Evolutionary conservation across 1,140 invertebrate genomes (phyloP).

Genomic region (Andrena cerasifolii): DNA sequence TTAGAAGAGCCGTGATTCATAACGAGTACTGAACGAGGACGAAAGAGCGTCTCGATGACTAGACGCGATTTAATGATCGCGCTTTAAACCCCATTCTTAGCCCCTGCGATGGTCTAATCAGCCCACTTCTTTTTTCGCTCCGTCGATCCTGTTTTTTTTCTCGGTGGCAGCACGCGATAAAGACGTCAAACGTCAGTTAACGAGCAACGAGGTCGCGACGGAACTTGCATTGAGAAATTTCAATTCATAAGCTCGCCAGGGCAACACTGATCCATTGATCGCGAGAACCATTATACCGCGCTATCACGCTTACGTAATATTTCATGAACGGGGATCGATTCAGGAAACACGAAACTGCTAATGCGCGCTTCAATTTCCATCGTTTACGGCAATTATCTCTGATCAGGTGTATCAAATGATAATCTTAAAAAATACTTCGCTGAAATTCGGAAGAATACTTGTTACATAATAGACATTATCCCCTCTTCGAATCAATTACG

Average conservation of each 20-base stretch:
- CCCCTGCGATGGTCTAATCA: constrained; percentile 48
- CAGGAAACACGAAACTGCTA: background rate
- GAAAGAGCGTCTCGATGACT: constrained; percentile 12
- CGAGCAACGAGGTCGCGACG: constrained; percentile 43
- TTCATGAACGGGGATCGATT: constrained; percentile 22
- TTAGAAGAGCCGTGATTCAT: background rate
- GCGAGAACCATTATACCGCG: constrained; percentile 22
- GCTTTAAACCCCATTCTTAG: constrained; percentile 38
- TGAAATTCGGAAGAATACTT: background rate
- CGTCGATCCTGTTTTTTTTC: constrained; percentile 8
- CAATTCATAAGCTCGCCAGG: constrained; percentile 52
- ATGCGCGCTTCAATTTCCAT: background rate
- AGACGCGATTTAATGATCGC: constrained; percentile 44
- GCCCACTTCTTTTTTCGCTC: constrained; percentile 12
- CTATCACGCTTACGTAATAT: constrained; percentile 46
- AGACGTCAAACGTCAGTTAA: constrained; percentile 52
- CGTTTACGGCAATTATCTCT: background rate
- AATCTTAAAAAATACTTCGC: background rate
- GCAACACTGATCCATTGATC: constrained; percentile 56
- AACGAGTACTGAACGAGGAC: constrained; percentile 21
- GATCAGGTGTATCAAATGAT: background rate
- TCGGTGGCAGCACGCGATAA: constrained; percentile 44
- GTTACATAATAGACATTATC: too few species aligned
- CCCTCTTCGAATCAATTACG: too few species aligned
- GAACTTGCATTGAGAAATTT: constrained; percentile 66